Base-by-base conservation (phyloP, 2,888 invertebrate genomes). In the Nephrotoma appendiculata region DNA sequence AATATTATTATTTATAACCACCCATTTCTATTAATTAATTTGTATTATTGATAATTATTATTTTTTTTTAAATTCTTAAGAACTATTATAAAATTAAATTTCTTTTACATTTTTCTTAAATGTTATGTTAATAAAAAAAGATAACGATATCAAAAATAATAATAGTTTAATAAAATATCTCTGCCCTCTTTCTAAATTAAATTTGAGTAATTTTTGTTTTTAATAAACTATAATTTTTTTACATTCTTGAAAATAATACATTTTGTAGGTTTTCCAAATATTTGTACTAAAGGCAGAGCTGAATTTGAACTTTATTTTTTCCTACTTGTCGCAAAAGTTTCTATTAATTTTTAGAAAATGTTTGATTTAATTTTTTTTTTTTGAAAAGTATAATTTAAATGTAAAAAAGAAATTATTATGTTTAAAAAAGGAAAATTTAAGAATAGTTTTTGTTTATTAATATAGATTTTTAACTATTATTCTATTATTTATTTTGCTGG, bases 201-300 rank as follows among this genome's bases (percentile, higher is more conserved):
- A 84, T 84, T 84, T 84, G 41, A 42, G 43, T 84, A 42, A 84
- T 41, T 84, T 84, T 83, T 48, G n/a, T 48, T 48, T 84, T 31
- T 71, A 71, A 71, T 71, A 71, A 71, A 71, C 31, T 31, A 31
- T 71, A 71, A 11, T 71, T 71, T 71, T 71, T 71, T 12, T 71
- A 71, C 71, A 71, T 2, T 71, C 9, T 31, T 71, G 71, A 31
- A 71, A 31, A 71, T 71, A 71, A 71, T 71, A 71, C 71, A 31
- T 9, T 31, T 31, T 71, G 71, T 71, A 71, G 71, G 71, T 4
- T 71, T 31, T 84, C 84, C 84, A 84, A 84, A 84, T 84, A 84
- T 84, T 84, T 84, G 84, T 84, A 84, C 84, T 42, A 84, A 42
- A 84, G 84, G 84, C 84, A 84, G 84, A 84, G 84, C 41, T 42